Evolutionary conservation across 2,113 vertebrate genomes (phyloP), one percentile per base, ranked within the genome.

Genomic region (Sorex araneus): DNA sequence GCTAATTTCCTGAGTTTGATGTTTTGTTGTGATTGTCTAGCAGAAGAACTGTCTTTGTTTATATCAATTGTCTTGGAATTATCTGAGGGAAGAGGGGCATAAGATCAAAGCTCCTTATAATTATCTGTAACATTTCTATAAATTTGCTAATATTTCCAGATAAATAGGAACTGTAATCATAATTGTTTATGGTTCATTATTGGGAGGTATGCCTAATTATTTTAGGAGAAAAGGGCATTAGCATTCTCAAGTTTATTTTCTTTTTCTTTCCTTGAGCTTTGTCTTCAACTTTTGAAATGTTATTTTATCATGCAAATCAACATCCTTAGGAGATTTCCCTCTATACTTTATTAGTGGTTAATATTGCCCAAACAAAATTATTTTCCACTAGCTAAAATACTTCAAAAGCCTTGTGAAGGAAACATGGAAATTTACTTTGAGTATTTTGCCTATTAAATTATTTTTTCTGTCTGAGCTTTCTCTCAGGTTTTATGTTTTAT

Each of bases 281-380:
- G 16, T 79, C 7, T 40, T 82, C 60, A 70, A 60, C 6, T 84
- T 89, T 83, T 83, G 76, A 94, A 86, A 78, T 50, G 4, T 54
- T 77, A 91, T 76, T 92, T 84, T 73, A 83, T 64, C 36, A 34
- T 12, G 9, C 64, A 83, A 83, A 92, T 54, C 28, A 69, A 47
- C 8, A 69, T 66, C 47, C 27, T 70, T 87, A 79, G 40, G 47
- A 84, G 15, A 36, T 27, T 30, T 32, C 15, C 3, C 27, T 34
- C 18, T 16, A 36, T 23, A 79, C 30, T 25, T 82, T 69, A 92
- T 54, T 75, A 91, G n/a, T 19, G 73, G 80, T 69, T 93, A 89
- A 82, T 88, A 69, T 69, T 93, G 40, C 64, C 77, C 71, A 91
- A 93, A 74, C 63, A 10, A 89, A 83, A 83, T 89, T 69, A 70